Base-by-base conservation (phyloP, 2,888 invertebrate species). In the Sinotaia quadrata region DNA sequence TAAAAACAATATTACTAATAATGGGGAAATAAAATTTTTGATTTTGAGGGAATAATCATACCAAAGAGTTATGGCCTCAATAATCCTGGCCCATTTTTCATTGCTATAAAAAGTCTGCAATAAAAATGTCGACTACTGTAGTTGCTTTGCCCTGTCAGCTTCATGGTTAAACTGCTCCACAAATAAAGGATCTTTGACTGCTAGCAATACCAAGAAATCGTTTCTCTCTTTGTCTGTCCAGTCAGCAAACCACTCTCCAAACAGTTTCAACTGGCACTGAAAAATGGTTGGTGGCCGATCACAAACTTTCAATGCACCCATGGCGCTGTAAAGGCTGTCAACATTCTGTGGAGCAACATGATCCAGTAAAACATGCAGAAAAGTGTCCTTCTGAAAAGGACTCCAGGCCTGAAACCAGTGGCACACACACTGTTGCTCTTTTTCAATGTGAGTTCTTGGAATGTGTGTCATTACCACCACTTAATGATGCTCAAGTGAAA, bases 231-330 rank as follows among this genome's bases (percentile, higher is more conserved):
- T 75, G 33, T 84, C 81, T 67, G 81, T 81, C 89, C 89, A 89
- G 4, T 74, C 71, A 34, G 82, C 80, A 78, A 87, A 87, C 88
- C 89, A 89, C 73, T 88, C 84, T 41, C 78, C 79, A 74, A 89
- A 88, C 4, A 89, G 78, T 72, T 88, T 87, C 72, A 89, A 75
- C 75, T 89, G 87, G 70, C 89, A 89, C 76, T 88, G 84, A 74
- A 88, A 88, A 34, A 89, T 87, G 66, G 84, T 86, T 8, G 88
- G 88, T 36, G 87, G 87, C 62, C 81, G 81, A 60, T 87, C 87
- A 10, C 69, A 62, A 3, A 86, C 80, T 58, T 81, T 81, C 68
- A 85, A 72, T 7, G 70, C 61, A 49, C 75, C 75, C 79, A 86
- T 79, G 4, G 84, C 82, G 69, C 82, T 83, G 76, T 85, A 84